Base-by-base conservation (phyloP, 2,797 vertebrate species). In the Pseudomugil gertrudae region DNA sequence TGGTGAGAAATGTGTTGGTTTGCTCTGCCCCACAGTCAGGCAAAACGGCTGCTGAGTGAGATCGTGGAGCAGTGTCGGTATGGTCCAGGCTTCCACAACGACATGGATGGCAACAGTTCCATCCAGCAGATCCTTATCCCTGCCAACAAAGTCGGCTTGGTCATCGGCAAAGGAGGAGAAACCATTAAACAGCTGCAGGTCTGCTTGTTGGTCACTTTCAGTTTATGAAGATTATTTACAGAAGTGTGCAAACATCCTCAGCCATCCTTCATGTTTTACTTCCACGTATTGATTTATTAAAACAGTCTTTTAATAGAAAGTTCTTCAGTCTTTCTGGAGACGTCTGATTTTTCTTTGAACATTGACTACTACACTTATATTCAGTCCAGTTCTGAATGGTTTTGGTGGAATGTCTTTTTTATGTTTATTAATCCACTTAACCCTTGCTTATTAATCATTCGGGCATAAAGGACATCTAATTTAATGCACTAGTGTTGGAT, bases 141-240 rank as follows among this genome's bases (percentile, higher is more conserved):
- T 0, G 97, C 97, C 38, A 97, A 97, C 74, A 99, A 99, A 95
- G 97, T 99, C 50, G 98, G 98, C 43, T 94, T 99, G 83, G 97
- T 99, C 92, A 99, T 99, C 43, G 97, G 98, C 91, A 99, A 99
- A 90, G 97, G 97, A 84, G 98, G 98, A 63, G 98, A 99, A 85
- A 99, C 98, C 71, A 99, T 99, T 84, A 99, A 99, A 88, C 97
- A 97, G 71, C 86, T 99, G 80, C 97, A 99, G 97, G 98, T 99
- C 47, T 56, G 86, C 3, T 17, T 23, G 9, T 32, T 11, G 32
- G 38, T 26, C 1, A 11, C 24, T 26, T 36, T 15, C 5, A 51
- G 26, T 19, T 35, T 15, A 52, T 23, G 14, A 21, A 27, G 40
- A 35, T 45, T 1, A 10, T 50, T 3, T 48, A 24, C 23, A 50